phyloP scores from a whole-genome alignment of 2,888 invertebrate genomes.

The Linyphia triangularis region DNA sequence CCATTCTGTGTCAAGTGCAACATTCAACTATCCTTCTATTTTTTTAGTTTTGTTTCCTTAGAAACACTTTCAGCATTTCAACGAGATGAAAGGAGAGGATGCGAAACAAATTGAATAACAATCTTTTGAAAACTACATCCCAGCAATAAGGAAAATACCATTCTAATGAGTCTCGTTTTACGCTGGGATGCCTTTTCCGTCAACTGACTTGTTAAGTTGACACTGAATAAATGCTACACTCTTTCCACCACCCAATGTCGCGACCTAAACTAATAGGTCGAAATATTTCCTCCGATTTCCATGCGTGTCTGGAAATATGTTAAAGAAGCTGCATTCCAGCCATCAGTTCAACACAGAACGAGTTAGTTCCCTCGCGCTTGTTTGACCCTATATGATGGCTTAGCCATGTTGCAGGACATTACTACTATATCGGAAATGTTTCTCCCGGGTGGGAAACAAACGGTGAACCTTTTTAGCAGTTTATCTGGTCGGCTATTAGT shows the following conservation, averaged over 20 bases:
- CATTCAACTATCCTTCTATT: too few species aligned
- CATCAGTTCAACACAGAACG: conserved; percentile 39
- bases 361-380: conserved; percentile 61
- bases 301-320: background rate
- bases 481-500: too few species aligned
- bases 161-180: too few species aligned
- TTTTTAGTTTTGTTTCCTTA: too few species aligned
- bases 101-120: too few species aligned
- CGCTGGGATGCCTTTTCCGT: too few species aligned
- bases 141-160: too few species aligned
- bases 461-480: conserved; percentile 42
- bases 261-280: conserved; percentile 45
- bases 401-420: conserved; percentile 34
- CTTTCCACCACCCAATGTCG: background rate
- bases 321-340: conserved; percentile 48
- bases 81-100: too few species aligned
- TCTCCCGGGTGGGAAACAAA: background rate
- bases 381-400: conserved; percentile 55
- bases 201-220: too few species aligned
- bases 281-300: conserved; percentile 18
- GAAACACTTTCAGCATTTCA: too few species aligned
- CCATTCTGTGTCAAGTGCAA: too few species aligned
- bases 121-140: too few species aligned
- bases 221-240: background rate
- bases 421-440: conserved; percentile 64